Conservation (phyloP, 2,113 vertebrate genomes). For the Colistium nudipinnis region DNA sequence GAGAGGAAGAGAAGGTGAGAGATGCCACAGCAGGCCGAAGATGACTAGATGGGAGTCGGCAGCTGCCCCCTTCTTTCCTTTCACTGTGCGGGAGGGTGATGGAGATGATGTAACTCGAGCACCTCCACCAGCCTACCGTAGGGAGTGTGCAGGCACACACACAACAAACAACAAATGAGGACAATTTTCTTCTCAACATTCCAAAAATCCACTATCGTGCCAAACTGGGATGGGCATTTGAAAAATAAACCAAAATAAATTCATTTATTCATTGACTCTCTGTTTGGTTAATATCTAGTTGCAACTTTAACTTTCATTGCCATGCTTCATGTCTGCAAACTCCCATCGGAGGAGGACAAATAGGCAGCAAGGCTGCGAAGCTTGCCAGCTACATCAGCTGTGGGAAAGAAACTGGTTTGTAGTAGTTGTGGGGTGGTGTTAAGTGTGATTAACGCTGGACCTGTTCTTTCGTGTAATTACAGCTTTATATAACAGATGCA, state of each 20-base stretch:
- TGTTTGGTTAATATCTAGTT: too few species aligned
- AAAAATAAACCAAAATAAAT: too few species aligned
- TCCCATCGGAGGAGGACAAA: slow-evolving; percentile 1
- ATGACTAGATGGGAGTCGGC: slow-evolving; percentile 69
- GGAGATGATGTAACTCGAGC: slow-evolving; percentile 65
- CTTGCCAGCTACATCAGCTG: slow-evolving; percentile 18
- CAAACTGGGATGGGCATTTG: too few species aligned
- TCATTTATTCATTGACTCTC: too few species aligned
- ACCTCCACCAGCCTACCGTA: slow-evolving; percentile 53
- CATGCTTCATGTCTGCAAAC: too few species aligned
- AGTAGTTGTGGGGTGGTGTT: slow-evolving; percentile 3
- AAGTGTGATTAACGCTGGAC: not conserved
- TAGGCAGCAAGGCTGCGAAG: slow-evolving; percentile 1
- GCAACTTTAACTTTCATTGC: too few species aligned
- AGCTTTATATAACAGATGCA: slow-evolving; percentile 2
- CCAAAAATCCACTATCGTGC: too few species aligned
- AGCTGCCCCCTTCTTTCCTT: slow-evolving; percentile 55
- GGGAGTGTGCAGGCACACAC: slow-evolving; percentile 28
- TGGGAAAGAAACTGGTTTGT: not conserved
- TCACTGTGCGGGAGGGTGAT: slow-evolving; percentile 50
- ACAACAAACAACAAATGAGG: slow-evolving; percentile 13
- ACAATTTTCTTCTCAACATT: too few species aligned
- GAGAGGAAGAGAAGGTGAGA: not conserved
- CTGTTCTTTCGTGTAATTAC: not conserved
- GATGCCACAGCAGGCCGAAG: slow-evolving; percentile 39